Conservation (phyloP, 2,888 invertebrate genomes). For the Pseudoips prasinana region DNA sequence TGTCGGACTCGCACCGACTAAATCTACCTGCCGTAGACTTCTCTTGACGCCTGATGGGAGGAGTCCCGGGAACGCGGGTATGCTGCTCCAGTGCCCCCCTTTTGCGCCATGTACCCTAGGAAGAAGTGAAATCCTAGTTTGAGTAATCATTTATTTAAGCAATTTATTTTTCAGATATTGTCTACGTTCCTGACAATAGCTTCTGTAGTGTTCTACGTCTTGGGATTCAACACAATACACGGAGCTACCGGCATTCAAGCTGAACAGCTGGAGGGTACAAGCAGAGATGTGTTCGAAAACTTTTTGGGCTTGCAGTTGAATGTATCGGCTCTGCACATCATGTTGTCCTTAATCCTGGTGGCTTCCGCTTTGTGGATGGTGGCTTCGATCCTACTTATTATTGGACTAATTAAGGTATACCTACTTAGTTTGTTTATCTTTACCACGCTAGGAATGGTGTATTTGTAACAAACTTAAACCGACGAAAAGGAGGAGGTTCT, state of each 20-base stretch:
- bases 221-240: background rate
- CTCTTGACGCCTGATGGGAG: too few relatives aligned
- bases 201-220: constrained; percentile 8
- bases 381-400: constrained; percentile 27
- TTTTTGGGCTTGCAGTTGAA: constrained; percentile 22
- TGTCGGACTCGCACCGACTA: too few relatives aligned
- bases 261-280: background rate
- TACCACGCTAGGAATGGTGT: too few relatives aligned
- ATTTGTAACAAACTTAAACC: too few relatives aligned
- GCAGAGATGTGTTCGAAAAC: background rate
- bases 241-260: too few relatives aligned
- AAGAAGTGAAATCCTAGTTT: too few relatives aligned
- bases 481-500: too few relatives aligned
- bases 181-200: constrained; percentile 3
- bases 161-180: constrained; percentile 18
- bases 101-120: too few relatives aligned
- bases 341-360: constrained; percentile 16
- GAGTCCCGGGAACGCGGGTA: too few relatives aligned
- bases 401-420: constrained; percentile 36
- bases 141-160: too few relatives aligned
- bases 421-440: background rate
- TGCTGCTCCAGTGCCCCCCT: too few relatives aligned
- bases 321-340: constrained; percentile 12
- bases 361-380: constrained; percentile 26
- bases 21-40: too few relatives aligned